Conservation (phyloP, 2,888 invertebrate species). For the Drosophila ochracea region DNA sequence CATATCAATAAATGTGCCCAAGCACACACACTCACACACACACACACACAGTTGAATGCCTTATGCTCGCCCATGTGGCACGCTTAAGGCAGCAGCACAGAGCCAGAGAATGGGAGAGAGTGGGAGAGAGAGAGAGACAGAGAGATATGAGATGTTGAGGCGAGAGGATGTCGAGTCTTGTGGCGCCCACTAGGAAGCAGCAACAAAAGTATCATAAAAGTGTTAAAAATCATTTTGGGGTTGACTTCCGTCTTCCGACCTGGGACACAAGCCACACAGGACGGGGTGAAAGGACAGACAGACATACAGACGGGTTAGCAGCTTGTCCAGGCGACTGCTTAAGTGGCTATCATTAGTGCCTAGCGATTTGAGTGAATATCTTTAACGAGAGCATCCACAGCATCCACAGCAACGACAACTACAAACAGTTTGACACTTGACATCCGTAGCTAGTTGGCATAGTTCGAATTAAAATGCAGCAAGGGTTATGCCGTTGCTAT, state of each 20-base stretch:
- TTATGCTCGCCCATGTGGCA: slow-evolving; percentile 58
- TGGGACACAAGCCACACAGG: slow-evolving; percentile 22
- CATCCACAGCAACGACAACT: neutral
- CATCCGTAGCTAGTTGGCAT: neutral
- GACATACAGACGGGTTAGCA: neutral
- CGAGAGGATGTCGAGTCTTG: slow-evolving; percentile 21
- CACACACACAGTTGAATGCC: slow-evolving; percentile 41
- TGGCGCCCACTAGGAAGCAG: slow-evolving; percentile 42
- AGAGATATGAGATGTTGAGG: neutral
- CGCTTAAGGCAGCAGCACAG: slow-evolving; percentile 5
- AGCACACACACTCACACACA: slow-evolving; percentile 2
- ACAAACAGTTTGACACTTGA: slow-evolving; percentile 4
- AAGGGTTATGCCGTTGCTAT: slow-evolving; percentile 22
- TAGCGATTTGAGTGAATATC: slow-evolving; percentile 5
- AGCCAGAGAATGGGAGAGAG: neutral
- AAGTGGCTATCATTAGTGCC: slow-evolving; percentile 16
- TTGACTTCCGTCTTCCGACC: slow-evolving; percentile 67
- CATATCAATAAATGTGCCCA: slow-evolving; percentile 60
- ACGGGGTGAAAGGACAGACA: neutral
- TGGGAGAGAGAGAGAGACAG: neutral
- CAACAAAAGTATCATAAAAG: slow-evolving; percentile 69
- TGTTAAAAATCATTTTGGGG: slow-evolving; percentile 76
- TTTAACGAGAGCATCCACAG: neutral
- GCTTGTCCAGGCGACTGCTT: slow-evolving; percentile 4
- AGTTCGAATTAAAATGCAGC: slow-evolving; percentile 48